Evolutionary conservation across 2,888 invertebrate genomes (phyloP).

Genomic region (Lasioglossum malachurum): DNA sequence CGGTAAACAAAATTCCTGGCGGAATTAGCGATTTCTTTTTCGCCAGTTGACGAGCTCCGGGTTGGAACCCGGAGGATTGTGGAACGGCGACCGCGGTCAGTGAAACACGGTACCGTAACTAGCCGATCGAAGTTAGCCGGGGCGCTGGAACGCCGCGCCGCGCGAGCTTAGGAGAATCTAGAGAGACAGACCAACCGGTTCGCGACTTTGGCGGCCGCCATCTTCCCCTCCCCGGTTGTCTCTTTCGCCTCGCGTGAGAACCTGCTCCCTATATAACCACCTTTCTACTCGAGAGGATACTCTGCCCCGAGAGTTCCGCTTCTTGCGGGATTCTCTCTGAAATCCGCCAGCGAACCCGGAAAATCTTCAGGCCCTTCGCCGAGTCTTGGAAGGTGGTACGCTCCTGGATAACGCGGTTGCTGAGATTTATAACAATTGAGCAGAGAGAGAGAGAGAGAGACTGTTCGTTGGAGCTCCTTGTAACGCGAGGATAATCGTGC

Average conservation of each 20-base stretch:
- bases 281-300: constrained; percentile 68
- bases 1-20: neutral
- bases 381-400: neutral
- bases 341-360: neutral
- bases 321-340: constrained; percentile 59
- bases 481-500: neutral
- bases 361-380: neutral
- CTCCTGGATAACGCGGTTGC: neutral
- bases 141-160: constrained; percentile 60
- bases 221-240: constrained; percentile 79
- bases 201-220: constrained; percentile 82
- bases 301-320: constrained; percentile 71
- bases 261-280: constrained; percentile 75
- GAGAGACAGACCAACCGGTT: constrained; percentile 83
- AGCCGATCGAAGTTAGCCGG: constrained; percentile 70
- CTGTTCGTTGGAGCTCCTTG: neutral
- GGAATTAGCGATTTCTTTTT: neutral
- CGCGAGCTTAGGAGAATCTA: constrained; percentile 77
- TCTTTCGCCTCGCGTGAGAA: constrained; percentile 78
- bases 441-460: neutral
- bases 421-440: neutral
- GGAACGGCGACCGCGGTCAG: constrained; percentile 45
- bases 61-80: constrained; percentile 36
- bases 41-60: neutral
- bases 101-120: constrained; percentile 50